Percentiles rank a stretch among this genome's conserved stretches.
Conservation (phyloP, 1,140 invertebrate genomes). For the Lordiphosa mommai region DNA sequence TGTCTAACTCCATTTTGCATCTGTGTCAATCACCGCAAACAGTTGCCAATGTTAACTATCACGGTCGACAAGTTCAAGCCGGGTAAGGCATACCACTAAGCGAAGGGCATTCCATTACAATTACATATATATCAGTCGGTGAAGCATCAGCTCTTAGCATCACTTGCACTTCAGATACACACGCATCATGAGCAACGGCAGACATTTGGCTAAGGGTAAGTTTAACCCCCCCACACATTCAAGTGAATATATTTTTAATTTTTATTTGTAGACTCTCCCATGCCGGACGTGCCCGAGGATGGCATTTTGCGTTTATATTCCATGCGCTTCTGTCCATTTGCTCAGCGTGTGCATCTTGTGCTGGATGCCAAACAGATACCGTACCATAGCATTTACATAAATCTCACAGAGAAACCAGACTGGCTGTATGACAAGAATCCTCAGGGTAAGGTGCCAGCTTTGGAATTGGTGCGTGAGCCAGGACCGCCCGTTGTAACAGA, state of each 20-base stretch:
- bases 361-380: slow-evolving; percentile 91
- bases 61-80: slow-evolving; percentile 43
- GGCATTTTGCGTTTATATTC: slow-evolving; percentile 90
- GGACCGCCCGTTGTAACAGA: slow-evolving; percentile 85
- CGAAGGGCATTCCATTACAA: slow-evolving; percentile 36
- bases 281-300: slow-evolving; percentile 82
- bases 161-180: slow-evolving; percentile 34
- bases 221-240: too few relatives aligned
- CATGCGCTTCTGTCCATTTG: slow-evolving; percentile 95
- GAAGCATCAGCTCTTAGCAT: slow-evolving; percentile 7
- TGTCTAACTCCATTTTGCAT: slow-evolving; percentile 12
- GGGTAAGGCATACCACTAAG: slow-evolving; percentile 27
- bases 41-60: slow-evolving; percentile 43
- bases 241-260: too few relatives aligned
- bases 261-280: slow-evolving; percentile 81
- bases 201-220: slow-evolving; percentile 55
- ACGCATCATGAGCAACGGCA: slow-evolving; percentile 64
- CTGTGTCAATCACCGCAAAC: slow-evolving; percentile 24
- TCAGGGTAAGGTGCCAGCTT: slow-evolving; percentile 89
- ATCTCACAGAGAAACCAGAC: slow-evolving; percentile 91
- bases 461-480: slow-evolving; percentile 86
- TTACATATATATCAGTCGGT: slow-evolving; percentile 39
- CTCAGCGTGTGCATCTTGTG: slow-evolving; percentile 90
- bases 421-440: slow-evolving; percentile 87
- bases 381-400: slow-evolving; percentile 92